Conservation (phyloP, 2,113 vertebrate genomes). For the Lepus americanus region DNA sequence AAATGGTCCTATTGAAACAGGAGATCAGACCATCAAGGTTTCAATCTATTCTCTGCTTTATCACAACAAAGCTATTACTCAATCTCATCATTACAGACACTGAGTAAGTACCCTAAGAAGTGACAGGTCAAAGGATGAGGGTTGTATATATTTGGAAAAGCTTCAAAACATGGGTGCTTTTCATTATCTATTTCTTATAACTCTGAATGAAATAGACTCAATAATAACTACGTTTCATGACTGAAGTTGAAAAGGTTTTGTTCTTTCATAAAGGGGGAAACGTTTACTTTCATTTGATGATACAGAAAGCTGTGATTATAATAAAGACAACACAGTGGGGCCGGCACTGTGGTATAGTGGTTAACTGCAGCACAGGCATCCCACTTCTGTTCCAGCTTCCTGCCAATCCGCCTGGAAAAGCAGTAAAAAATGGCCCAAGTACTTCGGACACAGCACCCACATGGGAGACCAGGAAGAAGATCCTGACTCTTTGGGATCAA, state of each 20-base stretch:
- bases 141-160: neutral
- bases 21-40: neutral
- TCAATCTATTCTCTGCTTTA: neutral
- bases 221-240: neutral
- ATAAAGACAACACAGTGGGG: no score
- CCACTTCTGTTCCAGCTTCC: no score
- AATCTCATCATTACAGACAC: neutral
- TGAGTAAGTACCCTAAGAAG: neutral
- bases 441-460: no score
- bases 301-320: conserved; percentile 14
- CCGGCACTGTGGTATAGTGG: no score
- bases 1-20: neutral
- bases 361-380: no score
- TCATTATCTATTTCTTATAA: neutral
- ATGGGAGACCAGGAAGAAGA: no score
- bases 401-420: no score
- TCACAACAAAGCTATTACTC: neutral
- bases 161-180: neutral
- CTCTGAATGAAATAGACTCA: neutral
- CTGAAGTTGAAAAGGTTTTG: conserved; percentile 6
- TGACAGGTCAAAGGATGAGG: no score
- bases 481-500: no score
- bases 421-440: no score
- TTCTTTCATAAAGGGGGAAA: neutral
- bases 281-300: neutral